phyloP scores from a whole-genome alignment of 2,888 invertebrate species.

The Therioaphis trifolii region DNA sequence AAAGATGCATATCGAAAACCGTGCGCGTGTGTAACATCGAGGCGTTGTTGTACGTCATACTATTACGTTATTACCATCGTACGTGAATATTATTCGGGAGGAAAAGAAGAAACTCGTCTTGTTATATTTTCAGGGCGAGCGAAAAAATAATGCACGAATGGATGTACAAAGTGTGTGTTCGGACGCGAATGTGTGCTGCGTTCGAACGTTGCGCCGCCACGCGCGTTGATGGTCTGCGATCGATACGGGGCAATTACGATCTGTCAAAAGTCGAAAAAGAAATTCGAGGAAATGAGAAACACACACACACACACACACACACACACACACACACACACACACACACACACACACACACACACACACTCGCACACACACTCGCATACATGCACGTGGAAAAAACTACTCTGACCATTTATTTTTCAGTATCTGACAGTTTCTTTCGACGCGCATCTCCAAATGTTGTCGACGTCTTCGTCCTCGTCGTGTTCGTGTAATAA shows the following conservation, averaged over 20 bases:
- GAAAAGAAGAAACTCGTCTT: no score
- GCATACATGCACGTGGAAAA: background rate
- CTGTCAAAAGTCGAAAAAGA: conserved; percentile 50
- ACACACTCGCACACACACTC: no score
- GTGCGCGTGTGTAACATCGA: no score
- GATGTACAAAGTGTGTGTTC: no score
- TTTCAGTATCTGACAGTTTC: conserved; percentile 45
- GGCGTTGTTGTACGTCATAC: no score
- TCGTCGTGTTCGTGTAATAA: background rate
- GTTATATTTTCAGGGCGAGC: no score
- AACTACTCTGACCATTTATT: conserved; percentile 41
- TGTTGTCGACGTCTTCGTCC: background rate
- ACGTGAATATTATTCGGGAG: no score
- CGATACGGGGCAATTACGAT: conserved; percentile 47
- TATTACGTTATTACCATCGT: no score
- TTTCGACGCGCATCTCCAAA: conserved; percentile 33
- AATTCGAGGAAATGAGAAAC: conserved; percentile 41
- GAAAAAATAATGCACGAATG: no score
- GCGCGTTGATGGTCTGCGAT: background rate
- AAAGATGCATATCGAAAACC: conserved; percentile 15
- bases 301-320: no score
- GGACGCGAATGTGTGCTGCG: background rate
- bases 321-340: no score
- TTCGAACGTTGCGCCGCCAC: background rate
- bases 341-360: no score